These are phyloP conservation scores for Noctua fimbriata DNA, from an alignment of 2,888 invertebrate species.

Conservation along the genomic window DNA sequence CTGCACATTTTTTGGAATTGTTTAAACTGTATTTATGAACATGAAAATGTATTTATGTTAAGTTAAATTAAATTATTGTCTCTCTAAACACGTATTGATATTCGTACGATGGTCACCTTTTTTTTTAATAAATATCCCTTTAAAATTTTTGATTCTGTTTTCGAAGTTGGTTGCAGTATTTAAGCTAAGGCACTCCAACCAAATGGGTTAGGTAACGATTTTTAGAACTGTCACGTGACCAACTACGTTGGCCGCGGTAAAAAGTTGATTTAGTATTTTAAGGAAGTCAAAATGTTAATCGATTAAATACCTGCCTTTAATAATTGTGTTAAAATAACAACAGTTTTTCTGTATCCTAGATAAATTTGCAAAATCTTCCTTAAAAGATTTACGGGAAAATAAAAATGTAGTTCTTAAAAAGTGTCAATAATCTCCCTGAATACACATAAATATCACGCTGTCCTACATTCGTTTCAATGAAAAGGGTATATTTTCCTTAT, in stretches of 20 bases:
- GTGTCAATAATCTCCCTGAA: constrained; percentile 20
- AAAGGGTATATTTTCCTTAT: constrained; percentile 69
- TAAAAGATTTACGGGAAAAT: neutral
- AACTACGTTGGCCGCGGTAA: neutral
- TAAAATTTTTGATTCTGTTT: neutral
- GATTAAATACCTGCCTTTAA: neutral
- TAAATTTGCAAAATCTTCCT: neutral
- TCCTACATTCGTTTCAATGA: constrained; percentile 53
- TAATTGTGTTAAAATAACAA: neutral
- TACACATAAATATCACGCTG: constrained; percentile 34
- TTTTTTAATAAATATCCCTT: neutral
- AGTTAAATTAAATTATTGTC: neutral
- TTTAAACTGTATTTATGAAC: constrained; percentile 3
- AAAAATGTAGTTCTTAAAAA: neutral
- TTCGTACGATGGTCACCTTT: neutral
- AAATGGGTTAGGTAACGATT: neutral
- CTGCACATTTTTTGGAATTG: neutral
- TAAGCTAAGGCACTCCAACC: neutral
- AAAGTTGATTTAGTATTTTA: neutral
- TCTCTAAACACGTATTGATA: neutral
- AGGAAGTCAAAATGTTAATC: neutral
- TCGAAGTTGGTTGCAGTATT: neutral
- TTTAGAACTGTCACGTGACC: neutral
- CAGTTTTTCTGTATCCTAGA: neutral
- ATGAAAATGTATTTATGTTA: neutral